phyloP scores from a whole-genome alignment of 2,113 vertebrate species.

The Callorhinus ursinus region DNA sequence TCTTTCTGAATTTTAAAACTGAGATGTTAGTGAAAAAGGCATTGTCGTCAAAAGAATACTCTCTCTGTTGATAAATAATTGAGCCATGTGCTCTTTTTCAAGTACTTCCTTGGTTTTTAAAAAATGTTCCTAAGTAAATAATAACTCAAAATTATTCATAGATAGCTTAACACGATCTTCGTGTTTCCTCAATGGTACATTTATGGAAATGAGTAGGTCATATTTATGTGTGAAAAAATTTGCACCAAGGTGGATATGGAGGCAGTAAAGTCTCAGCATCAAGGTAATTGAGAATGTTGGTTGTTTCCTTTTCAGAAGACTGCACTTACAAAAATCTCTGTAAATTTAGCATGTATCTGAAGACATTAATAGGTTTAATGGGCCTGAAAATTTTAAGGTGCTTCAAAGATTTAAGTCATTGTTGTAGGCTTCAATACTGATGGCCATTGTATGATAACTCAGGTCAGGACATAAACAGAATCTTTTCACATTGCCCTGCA shows the following conservation, averaged over 20 bases:
- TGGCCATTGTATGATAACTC: not conserved
- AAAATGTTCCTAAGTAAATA: not conserved
- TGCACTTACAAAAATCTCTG: not conserved
- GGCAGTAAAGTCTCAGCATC: not conserved
- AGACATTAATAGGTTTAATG: not conserved
- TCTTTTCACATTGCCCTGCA: not conserved
- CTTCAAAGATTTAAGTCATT: not conserved
- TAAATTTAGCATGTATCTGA: not conserved
- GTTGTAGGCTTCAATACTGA: not conserved
- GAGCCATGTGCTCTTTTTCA: not conserved
- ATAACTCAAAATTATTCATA: not conserved
- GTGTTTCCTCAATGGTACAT: not conserved
- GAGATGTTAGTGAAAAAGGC: conserved; percentile 34
- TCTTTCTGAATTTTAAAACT: conserved; percentile 29
- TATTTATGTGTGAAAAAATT: not conserved
- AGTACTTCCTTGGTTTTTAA: not conserved
- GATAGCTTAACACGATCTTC: not conserved
- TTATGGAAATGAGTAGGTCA: not conserved
- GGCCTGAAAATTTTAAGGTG: not conserved
- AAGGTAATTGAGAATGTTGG: not conserved
- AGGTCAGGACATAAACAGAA: not conserved
- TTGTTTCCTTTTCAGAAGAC: not conserved
- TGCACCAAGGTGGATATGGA: not conserved
- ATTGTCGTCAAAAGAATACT: not conserved
- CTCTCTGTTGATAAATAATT: not conserved